These are phyloP conservation scores for Hydrophis major DNA, from an alignment of 2,797 vertebrate species.

Conservation along the genomic window DNA sequence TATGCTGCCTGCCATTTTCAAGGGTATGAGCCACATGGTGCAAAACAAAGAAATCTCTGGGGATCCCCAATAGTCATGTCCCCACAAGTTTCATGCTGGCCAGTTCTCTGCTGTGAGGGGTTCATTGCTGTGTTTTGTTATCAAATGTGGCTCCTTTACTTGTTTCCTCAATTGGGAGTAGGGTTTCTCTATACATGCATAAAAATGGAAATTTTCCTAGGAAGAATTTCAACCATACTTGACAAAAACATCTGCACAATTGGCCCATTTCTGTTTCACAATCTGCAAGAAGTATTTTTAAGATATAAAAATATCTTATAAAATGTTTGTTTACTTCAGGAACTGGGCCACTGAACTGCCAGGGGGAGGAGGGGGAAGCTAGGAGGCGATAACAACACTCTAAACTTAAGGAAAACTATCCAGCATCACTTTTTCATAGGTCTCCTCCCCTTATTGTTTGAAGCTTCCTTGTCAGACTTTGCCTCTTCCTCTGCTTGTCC, in stretches of 20 bases:
- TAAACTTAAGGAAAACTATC: conserved; percentile 62
- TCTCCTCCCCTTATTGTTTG: conserved; percentile 68
- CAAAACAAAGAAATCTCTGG: not conserved
- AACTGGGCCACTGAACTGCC: conserved; percentile 40
- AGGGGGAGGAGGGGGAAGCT: conserved; percentile 28
- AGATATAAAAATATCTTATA: conserved; percentile 11
- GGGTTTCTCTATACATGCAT: not conserved
- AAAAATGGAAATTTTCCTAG: not conserved
- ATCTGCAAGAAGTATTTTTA: conserved; percentile 48
- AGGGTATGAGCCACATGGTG: not conserved
- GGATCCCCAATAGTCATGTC: not conserved
- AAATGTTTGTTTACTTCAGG: conserved; percentile 57
- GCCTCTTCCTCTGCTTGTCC: conserved; percentile 58
- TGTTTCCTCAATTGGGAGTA: not conserved
- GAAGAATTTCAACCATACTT: conserved; percentile 17
- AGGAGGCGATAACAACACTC: conserved; percentile 55
- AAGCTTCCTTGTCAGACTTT: conserved; percentile 59
- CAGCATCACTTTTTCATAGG: conserved; percentile 56
- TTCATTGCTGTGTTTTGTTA: not conserved
- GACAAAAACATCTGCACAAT: conserved; percentile 12
- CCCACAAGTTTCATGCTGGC: not conserved
- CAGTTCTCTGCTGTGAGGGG: conserved; percentile 25
- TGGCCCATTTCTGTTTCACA: conserved; percentile 39
- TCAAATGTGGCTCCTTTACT: conserved; percentile 13
- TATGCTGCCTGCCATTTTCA: not conserved